Evolutionary conservation across 2,797 vertebrate species (phyloP).

Genomic region (Pyrocephalus nanus): DNA sequence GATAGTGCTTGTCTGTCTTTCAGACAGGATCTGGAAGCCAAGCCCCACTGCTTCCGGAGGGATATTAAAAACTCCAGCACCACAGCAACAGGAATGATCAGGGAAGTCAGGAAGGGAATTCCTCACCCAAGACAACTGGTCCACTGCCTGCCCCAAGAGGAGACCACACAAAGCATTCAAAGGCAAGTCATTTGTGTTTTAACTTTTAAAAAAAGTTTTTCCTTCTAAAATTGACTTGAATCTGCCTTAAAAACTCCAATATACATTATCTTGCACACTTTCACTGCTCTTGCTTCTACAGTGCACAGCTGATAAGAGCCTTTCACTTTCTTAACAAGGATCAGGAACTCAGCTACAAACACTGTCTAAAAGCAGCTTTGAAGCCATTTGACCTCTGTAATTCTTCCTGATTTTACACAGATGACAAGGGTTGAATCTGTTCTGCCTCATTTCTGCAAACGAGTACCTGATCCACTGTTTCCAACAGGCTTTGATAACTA

Average conservation of each 20-base stretch:
- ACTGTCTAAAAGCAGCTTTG: background rate
- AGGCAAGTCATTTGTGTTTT: background rate
- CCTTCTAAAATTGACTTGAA: background rate
- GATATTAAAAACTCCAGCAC: background rate
- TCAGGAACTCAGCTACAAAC: background rate
- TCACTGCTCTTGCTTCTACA: background rate
- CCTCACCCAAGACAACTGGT: background rate
- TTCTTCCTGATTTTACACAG: background rate
- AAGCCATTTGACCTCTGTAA: slow-evolving; percentile 16
- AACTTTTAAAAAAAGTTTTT: background rate
- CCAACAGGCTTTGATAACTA: slow-evolving; percentile 4
- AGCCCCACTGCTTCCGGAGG: background rate
- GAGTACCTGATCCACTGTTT: background rate
- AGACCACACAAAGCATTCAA: background rate
- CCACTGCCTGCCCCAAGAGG: background rate
- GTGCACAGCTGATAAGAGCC: background rate
- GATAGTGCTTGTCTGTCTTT: background rate
- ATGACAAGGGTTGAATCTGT: background rate
- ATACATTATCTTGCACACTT: background rate
- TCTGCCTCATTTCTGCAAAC: slow-evolving; percentile 22
- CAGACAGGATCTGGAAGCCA: background rate
- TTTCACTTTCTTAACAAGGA: background rate
- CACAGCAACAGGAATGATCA: background rate
- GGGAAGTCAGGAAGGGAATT: background rate
- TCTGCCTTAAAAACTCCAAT: background rate